Percentiles rank a stretch among this genome's conserved stretches.
Evolutionary conservation across 1,140 invertebrate species (phyloP).

Genomic region (Musca vetustissima): DNA sequence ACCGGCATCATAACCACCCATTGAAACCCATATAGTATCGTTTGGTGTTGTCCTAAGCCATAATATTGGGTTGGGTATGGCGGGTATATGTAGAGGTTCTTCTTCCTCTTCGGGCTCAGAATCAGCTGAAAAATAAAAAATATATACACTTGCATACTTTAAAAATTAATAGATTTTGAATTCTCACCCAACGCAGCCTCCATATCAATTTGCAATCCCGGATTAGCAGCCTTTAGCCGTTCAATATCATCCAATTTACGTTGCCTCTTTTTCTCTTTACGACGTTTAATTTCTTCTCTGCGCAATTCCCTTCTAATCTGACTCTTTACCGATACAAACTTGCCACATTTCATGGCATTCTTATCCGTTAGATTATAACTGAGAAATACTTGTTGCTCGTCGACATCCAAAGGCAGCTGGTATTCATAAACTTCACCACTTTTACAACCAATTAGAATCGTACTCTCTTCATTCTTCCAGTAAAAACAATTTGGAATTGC

Average conservation of each 20-base stretch:
- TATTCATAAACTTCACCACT: conserved; percentile 61
- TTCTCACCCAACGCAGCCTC: conserved; percentile 58
- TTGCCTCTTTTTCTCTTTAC: conserved; percentile 59
- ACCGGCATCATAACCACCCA: conserved; percentile 72
- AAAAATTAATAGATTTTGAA: no score
- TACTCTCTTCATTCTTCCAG: conserved; percentile 57
- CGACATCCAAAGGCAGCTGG: conserved; percentile 56
- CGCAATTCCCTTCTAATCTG: conserved; percentile 58
- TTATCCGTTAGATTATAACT: conserved; percentile 54
- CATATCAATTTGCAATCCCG: conserved; percentile 62
- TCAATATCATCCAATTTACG: conserved; percentile 61
- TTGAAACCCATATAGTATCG: conserved; percentile 61
- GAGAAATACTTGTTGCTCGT: conserved; percentile 56
- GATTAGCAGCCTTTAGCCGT: conserved; percentile 59
- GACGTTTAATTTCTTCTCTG: conserved; percentile 52
- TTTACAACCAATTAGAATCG: conserved; percentile 60
- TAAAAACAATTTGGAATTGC: conserved; percentile 65
- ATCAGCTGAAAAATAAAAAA: conserved; percentile 50
- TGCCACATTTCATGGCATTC: conserved; percentile 53
- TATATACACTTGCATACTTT: not conserved
- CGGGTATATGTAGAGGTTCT: conserved; percentile 62
- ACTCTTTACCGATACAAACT: conserved; percentile 64
- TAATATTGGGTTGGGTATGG: conserved; percentile 60
- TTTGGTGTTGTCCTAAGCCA: conserved; percentile 57
- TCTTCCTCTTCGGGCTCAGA: conserved; percentile 60